Percentiles rank a stretch among this genome's conserved stretches.
Evolutionary conservation across 1,140 invertebrate species (phyloP).

Genomic region (Procambarus clarkii): DNA sequence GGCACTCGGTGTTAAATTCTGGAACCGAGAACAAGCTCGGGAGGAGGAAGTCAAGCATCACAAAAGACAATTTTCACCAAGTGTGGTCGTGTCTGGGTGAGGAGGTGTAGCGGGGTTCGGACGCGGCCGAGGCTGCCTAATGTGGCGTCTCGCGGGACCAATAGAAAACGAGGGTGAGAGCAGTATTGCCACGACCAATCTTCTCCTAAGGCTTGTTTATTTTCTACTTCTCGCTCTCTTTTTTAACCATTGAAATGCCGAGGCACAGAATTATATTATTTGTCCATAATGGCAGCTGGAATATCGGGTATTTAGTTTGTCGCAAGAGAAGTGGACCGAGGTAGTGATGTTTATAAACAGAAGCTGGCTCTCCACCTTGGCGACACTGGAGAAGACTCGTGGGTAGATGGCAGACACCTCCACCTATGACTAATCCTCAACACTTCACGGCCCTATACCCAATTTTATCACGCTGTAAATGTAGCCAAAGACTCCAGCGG

Average conservation of each 20-base stretch:
- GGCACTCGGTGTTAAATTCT: neutral
- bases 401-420: slow-evolving; percentile 52
- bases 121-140: slow-evolving; percentile 64
- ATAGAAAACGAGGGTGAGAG: slow-evolving; percentile 68
- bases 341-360: neutral
- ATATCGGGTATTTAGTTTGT: neutral
- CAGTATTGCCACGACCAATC: slow-evolving; percentile 55
- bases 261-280: neutral
- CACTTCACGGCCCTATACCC: slow-evolving; percentile 46
- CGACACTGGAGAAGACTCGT: slow-evolving; percentile 54
- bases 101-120: slow-evolving; percentile 45
- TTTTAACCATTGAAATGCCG: no score
- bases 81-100: slow-evolving; percentile 11
- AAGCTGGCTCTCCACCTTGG: slow-evolving; percentile 34
- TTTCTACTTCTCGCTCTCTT: no score
- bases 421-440: slow-evolving; percentile 53
- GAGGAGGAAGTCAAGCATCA: slow-evolving; percentile 39
- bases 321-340: neutral
- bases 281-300: neutral
- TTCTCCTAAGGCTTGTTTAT: no score
- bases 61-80: slow-evolving; percentile 51
- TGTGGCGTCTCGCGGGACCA: slow-evolving; percentile 67
- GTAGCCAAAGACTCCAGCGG: neutral
- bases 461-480: slow-evolving; percentile 23
- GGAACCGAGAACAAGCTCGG: neutral